Evolutionary conservation across 2,113 vertebrate species (phyloP).

Genomic region (Tringa solitaria): DNA sequence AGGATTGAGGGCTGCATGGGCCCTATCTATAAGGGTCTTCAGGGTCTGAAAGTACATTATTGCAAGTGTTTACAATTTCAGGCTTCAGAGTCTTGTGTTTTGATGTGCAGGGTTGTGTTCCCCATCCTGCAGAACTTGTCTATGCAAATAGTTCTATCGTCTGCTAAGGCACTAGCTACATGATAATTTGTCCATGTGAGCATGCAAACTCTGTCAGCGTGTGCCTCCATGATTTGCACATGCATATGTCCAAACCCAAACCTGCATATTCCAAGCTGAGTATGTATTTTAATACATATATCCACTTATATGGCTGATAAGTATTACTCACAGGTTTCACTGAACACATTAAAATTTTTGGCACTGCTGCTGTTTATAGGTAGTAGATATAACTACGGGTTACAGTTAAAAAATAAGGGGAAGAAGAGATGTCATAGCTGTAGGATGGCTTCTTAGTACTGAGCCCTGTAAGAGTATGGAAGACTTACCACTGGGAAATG

Average conservation of each 20-base stretch:
- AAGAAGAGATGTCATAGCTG: neutral
- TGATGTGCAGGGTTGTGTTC: neutral
- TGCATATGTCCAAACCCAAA: neutral
- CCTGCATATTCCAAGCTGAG: neutral
- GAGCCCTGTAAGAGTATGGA: neutral
- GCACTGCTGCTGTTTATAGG: neutral
- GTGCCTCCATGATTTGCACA: neutral
- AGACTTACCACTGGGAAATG: neutral
- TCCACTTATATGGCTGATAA: neutral
- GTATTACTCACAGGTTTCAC: neutral
- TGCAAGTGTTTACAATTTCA: neutral
- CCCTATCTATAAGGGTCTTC: neutral
- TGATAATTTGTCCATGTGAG: neutral
- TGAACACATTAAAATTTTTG: fast-evolving
- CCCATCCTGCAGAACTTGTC: neutral
- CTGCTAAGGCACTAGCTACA: neutral
- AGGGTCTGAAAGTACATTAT: neutral
- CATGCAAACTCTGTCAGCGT: neutral
- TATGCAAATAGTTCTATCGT: neutral
- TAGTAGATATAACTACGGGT: neutral
- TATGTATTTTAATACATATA: neutral
- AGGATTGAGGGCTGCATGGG: neutral
- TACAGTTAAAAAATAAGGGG: neutral
- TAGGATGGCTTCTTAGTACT: neutral
- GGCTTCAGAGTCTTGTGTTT: neutral